Percentiles rank a stretch among this genome's conserved stretches.
These are phyloP conservation scores for Cygnus atratus DNA, from an alignment of 2,113 vertebrate genomes.

Conservation along the genomic window DNA sequence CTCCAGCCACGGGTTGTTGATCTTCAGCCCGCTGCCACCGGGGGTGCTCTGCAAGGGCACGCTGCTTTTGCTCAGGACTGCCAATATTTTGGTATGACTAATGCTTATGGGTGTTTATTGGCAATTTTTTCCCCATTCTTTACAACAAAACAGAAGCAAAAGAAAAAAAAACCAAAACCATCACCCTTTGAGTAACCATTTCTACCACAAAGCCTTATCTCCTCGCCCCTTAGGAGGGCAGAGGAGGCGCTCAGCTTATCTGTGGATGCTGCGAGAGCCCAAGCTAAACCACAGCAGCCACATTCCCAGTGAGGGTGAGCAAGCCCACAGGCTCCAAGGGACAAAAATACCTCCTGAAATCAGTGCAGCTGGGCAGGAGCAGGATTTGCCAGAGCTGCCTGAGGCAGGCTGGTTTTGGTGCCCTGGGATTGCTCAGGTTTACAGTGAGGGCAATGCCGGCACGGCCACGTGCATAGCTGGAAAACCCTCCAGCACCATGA, in stretches of 20 bases:
- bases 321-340: no score
- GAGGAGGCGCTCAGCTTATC: neutral
- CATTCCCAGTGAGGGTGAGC: no score
- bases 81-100: neutral
- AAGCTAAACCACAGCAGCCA: no score
- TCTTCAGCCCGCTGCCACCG: accelerated
- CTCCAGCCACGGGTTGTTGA: accelerated
- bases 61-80: neutral
- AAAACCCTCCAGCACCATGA: neutral
- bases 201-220: neutral
- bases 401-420: neutral
- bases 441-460: neutral
- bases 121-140: neutral
- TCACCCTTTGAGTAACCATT: neutral
- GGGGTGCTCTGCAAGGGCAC: neutral
- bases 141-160: neutral
- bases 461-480: neutral
- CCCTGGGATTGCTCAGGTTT: neutral
- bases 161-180: neutral
- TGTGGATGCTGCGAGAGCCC: no score
- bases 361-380: neutral
- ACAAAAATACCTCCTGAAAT: no score
- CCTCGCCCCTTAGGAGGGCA: accelerated
- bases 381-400: neutral
- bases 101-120: neutral